A percentile compares a stretch with the other conserved stretches of the same genome.
These are phyloP conservation scores for Coenobita brevimanus DNA, from an alignment of 1,140 invertebrate species.

Conservation along the genomic window DNA sequence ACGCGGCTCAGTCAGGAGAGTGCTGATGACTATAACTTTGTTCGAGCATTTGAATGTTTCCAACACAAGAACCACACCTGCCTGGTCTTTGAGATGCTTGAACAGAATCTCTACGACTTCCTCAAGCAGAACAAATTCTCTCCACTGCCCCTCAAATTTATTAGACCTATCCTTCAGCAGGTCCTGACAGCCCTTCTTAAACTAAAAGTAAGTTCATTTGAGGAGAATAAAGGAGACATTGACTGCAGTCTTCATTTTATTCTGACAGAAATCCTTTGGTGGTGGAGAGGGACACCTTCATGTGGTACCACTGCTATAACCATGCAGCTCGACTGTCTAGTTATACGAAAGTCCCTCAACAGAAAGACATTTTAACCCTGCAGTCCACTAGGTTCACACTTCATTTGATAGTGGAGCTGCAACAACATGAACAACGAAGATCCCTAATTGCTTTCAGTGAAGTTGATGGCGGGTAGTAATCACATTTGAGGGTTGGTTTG, in stretches of 20 bases:
- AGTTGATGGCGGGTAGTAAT: too few species aligned
- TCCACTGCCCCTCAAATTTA: slow-evolving; percentile 97
- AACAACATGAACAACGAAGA: too few species aligned
- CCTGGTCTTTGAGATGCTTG: slow-evolving; percentile 99
- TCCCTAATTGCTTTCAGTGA: too few species aligned
- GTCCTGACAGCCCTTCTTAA: slow-evolving; percentile 97
- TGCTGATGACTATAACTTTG: slow-evolving; percentile 99
- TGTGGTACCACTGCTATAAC: too few species aligned
- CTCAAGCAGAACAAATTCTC: slow-evolving; percentile 99
- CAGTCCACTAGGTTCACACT: too few species aligned
- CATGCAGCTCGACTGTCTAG: too few species aligned
- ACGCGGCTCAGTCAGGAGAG: slow-evolving; percentile 98
- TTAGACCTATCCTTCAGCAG: slow-evolving; percentile 98
- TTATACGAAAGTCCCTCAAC: too few species aligned
- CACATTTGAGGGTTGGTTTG: too few species aligned
- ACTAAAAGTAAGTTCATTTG: slow-evolving; percentile 88
- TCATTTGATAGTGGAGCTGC: too few species aligned
- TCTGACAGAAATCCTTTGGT: too few species aligned
- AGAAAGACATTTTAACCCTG: too few species aligned
- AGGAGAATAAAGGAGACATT: neutral
- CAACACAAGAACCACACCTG: slow-evolving; percentile 99
- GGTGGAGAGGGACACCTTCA: too few species aligned
- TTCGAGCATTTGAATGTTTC: slow-evolving; percentile 99
- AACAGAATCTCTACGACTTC: slow-evolving; percentile 99
- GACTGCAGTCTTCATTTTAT: neutral